Percentiles rank a stretch among this genome's conserved stretches.
These are phyloP conservation scores for Hoplias malabaricus DNA, from an alignment of 2,113 vertebrate species.

Conservation along the genomic window DNA sequence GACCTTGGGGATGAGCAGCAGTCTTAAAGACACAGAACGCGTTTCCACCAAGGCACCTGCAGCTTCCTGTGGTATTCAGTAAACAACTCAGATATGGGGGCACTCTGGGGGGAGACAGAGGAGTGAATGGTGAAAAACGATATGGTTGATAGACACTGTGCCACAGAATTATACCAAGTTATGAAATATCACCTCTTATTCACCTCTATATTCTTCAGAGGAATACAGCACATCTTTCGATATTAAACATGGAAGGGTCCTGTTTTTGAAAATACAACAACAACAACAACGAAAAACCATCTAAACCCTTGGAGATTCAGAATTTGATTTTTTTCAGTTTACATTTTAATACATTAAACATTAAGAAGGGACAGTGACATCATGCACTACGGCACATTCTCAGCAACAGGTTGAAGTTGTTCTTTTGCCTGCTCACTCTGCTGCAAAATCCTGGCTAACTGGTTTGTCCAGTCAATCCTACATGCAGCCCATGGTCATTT, in stretches of 20 bases:
- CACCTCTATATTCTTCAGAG: too few species aligned
- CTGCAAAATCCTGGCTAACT: background rate
- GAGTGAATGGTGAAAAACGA: background rate
- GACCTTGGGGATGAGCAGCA: constrained; percentile 15
- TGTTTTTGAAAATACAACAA: too few species aligned
- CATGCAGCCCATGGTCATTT: background rate
- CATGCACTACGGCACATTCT: background rate
- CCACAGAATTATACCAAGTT: background rate
- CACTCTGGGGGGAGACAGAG: background rate
- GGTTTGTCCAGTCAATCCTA: background rate
- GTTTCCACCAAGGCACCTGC: constrained; percentile 14
- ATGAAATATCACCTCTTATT: too few species aligned
- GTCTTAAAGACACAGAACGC: background rate
- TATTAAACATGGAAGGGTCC: too few species aligned
- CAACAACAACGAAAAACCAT: background rate
- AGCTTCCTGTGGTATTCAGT: constrained; percentile 11
- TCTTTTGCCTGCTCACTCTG: background rate
- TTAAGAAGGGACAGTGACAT: background rate
- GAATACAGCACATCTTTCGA: too few species aligned
- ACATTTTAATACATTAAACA: background rate
- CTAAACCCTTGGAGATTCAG: background rate
- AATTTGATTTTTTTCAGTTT: background rate
- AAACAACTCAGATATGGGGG: constrained; percentile 20
- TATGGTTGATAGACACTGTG: background rate
- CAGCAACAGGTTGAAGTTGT: background rate